Evolutionary conservation across 2,888 invertebrate species (phyloP).

Genomic region (Lingula anatina): DNA sequence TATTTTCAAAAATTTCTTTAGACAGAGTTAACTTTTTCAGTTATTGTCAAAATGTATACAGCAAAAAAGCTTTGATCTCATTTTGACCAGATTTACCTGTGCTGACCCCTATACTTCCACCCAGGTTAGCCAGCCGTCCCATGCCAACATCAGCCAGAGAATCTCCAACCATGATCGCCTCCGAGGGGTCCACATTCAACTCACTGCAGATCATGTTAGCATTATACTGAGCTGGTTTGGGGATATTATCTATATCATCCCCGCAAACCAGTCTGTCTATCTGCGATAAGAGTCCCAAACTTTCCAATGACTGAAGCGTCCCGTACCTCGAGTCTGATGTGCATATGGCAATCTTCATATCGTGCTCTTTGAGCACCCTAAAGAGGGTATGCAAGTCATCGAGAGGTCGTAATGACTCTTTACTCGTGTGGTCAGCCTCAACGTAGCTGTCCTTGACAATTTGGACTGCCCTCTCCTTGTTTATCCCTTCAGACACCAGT

Average conservation of each 20-base stretch:
- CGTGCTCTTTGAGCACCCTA: conserved; percentile 42
- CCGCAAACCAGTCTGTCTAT: conserved; percentile 54
- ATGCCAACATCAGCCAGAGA: conserved; percentile 53
- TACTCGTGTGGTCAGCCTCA: conserved; percentile 36
- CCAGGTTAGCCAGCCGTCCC: conserved; percentile 51
- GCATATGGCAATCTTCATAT: conserved; percentile 53
- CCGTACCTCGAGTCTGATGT: conserved; percentile 50
- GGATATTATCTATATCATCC: conserved; percentile 49
- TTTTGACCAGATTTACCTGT: conserved; percentile 47
- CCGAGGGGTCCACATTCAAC: conserved; percentile 31
- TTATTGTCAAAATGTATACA: no score
- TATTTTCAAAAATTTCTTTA: no score
- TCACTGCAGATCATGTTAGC: conserved; percentile 44
- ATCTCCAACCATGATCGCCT: conserved; percentile 54
- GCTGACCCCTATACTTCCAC: conserved; percentile 52
- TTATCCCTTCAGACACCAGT: conserved; percentile 32
- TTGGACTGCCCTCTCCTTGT: conserved; percentile 15
- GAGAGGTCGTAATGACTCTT: conserved; percentile 41
- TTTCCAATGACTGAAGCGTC: conserved; percentile 23
- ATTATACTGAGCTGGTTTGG: conserved; percentile 53
- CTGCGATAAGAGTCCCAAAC: conserved; percentile 23
- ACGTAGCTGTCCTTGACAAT: conserved; percentile 38
- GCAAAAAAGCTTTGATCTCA: no score
- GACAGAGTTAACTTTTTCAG: no score
- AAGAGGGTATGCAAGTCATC: conserved; percentile 50